Conservation (phyloP, 2,797 vertebrate species). For the Enteromius fasciolatus region DNA sequence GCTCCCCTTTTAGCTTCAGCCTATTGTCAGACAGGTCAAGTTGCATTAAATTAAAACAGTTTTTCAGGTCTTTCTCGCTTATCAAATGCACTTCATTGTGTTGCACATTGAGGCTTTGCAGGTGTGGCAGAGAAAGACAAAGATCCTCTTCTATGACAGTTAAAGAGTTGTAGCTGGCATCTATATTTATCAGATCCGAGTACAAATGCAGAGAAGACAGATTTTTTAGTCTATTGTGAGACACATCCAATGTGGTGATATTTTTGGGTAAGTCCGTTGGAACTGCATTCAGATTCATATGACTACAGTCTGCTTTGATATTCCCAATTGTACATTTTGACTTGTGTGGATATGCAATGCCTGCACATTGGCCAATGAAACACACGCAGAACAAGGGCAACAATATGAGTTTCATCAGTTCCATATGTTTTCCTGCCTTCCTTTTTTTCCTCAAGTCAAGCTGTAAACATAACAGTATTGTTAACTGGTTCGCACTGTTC, state of each 20-base stretch:
- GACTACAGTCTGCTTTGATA: conserved; percentile 87
- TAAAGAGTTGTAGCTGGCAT: conserved; percentile 84
- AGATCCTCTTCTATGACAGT: conserved; percentile 77
- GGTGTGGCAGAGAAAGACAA: conserved; percentile 77
- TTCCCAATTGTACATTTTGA: conserved; percentile 70
- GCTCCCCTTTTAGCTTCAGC: conserved; percentile 77
- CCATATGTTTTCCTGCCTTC: conserved; percentile 27
- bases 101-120: conserved; percentile 79
- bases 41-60: conserved; percentile 75
- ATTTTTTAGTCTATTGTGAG: conserved; percentile 84
- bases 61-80: conserved; percentile 73
- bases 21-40: conserved; percentile 84
- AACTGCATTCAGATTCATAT: conserved; percentile 80
- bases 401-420: conserved; percentile 24
- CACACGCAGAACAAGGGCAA: conserved; percentile 19
- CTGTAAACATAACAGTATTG: conserved; percentile 1
- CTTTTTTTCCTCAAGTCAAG: neutral
- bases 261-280: conserved; percentile 84
- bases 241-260: conserved; percentile 86
- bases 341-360: conserved; percentile 54
- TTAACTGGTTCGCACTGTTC: neutral
- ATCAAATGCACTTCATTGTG: conserved; percentile 84
- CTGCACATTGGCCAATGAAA: conserved; percentile 1
- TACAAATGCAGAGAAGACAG: conserved; percentile 81
- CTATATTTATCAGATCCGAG: conserved; percentile 74